phyloP scores from a whole-genome alignment of 2,797 vertebrate species.

The Balearica regulorum region DNA sequence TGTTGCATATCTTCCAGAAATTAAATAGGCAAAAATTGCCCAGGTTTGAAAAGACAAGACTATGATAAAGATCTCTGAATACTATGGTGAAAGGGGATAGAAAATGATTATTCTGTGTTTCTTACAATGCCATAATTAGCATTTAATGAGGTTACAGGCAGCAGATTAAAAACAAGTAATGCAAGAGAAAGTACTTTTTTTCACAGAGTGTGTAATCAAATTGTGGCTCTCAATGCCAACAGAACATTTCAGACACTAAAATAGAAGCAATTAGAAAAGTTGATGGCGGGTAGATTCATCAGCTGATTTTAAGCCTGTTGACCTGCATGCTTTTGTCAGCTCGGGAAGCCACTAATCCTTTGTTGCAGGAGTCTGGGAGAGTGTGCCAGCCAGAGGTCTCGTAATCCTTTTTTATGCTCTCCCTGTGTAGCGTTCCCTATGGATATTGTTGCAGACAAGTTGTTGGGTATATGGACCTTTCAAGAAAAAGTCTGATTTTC shows the following conservation, averaged over 20 bases:
- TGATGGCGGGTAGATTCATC: neutral
- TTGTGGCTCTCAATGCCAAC: neutral
- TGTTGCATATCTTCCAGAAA: neutral
- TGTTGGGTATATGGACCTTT: neutral
- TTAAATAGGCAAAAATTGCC: neutral
- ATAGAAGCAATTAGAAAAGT: constrained; percentile 14
- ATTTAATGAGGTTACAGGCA: neutral
- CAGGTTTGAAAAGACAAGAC: neutral
- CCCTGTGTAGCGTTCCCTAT: neutral
- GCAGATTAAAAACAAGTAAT: neutral
- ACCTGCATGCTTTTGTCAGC: neutral
- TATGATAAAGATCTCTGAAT: neutral
- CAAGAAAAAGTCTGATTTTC: neutral
- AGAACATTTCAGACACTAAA: neutral
- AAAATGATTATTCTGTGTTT: neutral
- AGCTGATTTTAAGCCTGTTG: neutral
- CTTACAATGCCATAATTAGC: neutral
- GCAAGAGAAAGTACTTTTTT: neutral
- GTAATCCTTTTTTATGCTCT: neutral
- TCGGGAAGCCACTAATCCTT: neutral
- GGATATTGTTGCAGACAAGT: neutral
- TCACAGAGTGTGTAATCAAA: neutral
- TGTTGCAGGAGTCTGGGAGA: neutral
- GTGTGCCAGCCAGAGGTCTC: neutral
- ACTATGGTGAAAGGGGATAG: neutral